A percentile compares a stretch with the other conserved stretches of the same genome.
phyloP scores from a whole-genome alignment of 2,797 vertebrate genomes.

The Falco concolor region DNA sequence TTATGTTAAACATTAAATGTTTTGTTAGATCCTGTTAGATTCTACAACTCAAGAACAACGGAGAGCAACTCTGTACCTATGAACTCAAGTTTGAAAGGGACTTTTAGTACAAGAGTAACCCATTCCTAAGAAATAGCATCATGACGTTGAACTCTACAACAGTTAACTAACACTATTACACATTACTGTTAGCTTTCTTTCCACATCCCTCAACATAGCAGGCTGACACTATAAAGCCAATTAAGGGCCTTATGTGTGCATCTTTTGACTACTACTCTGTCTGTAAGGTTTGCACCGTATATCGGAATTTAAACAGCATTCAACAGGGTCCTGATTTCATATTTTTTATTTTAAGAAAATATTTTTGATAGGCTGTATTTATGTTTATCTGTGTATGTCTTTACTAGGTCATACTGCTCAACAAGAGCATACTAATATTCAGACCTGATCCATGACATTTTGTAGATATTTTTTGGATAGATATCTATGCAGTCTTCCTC shows the following conservation, averaged over 20 bases:
- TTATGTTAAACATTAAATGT: background rate
- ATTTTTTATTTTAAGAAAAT: background rate
- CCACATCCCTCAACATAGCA: background rate
- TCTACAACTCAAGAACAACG: background rate
- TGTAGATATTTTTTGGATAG: background rate
- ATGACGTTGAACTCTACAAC: rapidly evolving
- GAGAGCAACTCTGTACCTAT: too few species aligned
- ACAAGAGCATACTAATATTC: background rate
- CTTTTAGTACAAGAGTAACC: background rate
- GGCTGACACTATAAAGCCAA: background rate
- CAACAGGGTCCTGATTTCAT: background rate
- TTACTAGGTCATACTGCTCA: background rate
- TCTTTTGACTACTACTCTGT: background rate
- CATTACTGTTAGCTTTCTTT: background rate
- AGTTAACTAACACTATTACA: background rate
- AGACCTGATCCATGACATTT: background rate
- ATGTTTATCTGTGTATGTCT: background rate
- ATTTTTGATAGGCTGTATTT: background rate
- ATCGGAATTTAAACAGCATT: background rate
- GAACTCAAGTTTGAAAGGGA: background rate
- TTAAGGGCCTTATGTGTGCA: background rate
- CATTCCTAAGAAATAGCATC: background rate
- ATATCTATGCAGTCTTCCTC: background rate
- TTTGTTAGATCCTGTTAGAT: background rate
- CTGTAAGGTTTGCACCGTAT: background rate